A percentile compares a stretch with the other conserved stretches of the same genome.
Evolutionary conservation across 2,113 vertebrate species (phyloP).

Genomic region (Triplophysa siluroides): DNA sequence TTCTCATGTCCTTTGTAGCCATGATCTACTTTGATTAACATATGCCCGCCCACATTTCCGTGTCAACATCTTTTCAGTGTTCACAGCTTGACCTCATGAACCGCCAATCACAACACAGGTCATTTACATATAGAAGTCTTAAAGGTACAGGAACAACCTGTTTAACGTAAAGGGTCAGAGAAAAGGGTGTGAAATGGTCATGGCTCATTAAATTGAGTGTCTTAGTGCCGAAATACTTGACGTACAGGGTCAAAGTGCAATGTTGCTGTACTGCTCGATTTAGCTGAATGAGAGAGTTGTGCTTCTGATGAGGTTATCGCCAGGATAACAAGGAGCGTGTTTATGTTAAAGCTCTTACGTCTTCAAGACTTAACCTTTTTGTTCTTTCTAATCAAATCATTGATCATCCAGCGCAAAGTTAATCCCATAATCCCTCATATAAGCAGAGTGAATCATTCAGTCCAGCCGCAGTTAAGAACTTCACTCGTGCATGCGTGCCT

Average conservation of each 20-base stretch:
- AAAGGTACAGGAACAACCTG: neutral
- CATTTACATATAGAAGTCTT: neutral
- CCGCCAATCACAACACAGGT: neutral
- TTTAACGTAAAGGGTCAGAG: too few relatives aligned
- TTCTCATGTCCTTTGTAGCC: too few relatives aligned
- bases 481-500: neutral
- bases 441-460: constrained; percentile 24
- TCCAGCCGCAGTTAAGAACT: constrained; percentile 5
- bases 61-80: too few relatives aligned
- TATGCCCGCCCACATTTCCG: too few relatives aligned
- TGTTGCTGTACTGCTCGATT: too few relatives aligned
- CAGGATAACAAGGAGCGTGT: neutral
- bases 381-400: constrained; percentile 37
- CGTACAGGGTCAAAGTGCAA: too few relatives aligned
- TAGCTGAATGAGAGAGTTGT: neutral
- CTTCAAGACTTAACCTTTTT: constrained; percentile 31
- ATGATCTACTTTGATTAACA: too few relatives aligned
- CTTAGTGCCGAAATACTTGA: too few relatives aligned
- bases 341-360: neutral
- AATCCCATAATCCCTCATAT: constrained; percentile 38
- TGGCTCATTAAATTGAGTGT: too few relatives aligned
- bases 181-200: too few relatives aligned
- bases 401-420: constrained; percentile 36
- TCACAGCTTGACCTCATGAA: too few relatives aligned
- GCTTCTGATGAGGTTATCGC: constrained; percentile 26